Evolutionary conservation across 2,113 vertebrate genomes (phyloP).

Genomic region (Myotis lucifugus): DNA sequence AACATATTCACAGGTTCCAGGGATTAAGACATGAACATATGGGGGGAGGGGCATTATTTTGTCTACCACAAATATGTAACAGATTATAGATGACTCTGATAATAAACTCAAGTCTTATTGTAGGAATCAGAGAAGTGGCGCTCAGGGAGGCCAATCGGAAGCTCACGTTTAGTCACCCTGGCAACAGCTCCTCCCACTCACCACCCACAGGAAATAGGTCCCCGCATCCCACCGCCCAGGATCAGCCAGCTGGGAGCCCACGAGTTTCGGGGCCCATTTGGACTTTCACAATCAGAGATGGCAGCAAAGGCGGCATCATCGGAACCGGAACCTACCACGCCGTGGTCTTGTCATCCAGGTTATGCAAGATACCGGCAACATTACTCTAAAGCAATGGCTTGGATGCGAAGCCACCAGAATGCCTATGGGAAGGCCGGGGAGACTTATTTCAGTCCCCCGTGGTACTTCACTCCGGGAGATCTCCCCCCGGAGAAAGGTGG

Average conservation of each 20-base stretch:
- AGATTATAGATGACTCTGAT: neutral
- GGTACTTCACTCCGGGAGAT: too few species aligned
- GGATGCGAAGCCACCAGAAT: too few species aligned
- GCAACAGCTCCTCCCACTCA: neutral
- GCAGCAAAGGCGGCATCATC: too few species aligned
- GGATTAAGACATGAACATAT: neutral
- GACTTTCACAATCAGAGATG: too few species aligned
- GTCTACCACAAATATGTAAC: neutral
- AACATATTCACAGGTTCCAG: neutral
- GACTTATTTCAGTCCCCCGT: too few species aligned
- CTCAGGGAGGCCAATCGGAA: neutral
- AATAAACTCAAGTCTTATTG: neutral
- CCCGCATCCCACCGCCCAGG: neutral
- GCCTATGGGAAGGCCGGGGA: too few species aligned
- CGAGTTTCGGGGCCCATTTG: constrained; percentile 51
- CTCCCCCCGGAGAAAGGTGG: too few species aligned
- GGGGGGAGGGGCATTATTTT: neutral
- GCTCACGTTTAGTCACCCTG: neutral
- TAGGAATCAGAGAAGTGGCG: neutral
- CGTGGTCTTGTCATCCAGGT: too few species aligned
- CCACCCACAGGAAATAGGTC: neutral
- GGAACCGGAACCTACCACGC: too few species aligned
- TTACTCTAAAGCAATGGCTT: too few species aligned
- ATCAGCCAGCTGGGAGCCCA: neutral
- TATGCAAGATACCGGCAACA: too few species aligned